Evolutionary conservation across 2,113 vertebrate species (phyloP).

Genomic region (Geococcyx californianus): DNA sequence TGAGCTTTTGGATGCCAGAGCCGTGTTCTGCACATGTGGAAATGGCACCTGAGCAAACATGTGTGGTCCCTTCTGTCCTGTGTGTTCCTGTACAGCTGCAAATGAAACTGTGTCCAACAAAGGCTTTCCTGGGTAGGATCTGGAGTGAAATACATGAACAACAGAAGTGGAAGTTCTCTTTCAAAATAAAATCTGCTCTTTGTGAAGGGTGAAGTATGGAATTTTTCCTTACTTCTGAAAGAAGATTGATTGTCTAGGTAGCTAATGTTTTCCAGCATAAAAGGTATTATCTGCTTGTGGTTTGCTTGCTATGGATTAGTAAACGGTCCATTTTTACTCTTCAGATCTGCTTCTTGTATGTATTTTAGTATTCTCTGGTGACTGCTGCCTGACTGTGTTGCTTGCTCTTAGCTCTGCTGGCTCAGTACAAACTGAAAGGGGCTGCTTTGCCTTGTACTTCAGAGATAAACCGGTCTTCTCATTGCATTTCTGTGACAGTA

Average conservation of each 20-base stretch:
- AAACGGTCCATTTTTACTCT: background rate
- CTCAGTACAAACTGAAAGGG: background rate
- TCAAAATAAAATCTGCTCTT: background rate
- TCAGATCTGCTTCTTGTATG: background rate
- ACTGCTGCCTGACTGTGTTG: background rate
- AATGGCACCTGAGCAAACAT: background rate
- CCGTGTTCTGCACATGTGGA: background rate
- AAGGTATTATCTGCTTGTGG: background rate
- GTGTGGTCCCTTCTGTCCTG: background rate
- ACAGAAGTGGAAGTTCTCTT: background rate
- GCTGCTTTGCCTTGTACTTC: background rate
- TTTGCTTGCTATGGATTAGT: background rate
- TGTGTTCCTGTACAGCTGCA: background rate
- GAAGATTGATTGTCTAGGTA: background rate
- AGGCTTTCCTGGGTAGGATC: background rate
- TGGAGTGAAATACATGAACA: background rate
- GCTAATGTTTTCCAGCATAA: background rate
- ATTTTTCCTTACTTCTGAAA: background rate
- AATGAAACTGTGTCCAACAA: background rate
- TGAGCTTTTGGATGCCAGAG: background rate
- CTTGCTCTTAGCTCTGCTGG: background rate
- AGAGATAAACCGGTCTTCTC: background rate
- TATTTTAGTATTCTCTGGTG: background rate
- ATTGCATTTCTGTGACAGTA: background rate
- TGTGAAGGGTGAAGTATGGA: background rate